phyloP scores from a whole-genome alignment of 2,888 invertebrate genomes.

The Poecilobothrus nobilitatus region DNA sequence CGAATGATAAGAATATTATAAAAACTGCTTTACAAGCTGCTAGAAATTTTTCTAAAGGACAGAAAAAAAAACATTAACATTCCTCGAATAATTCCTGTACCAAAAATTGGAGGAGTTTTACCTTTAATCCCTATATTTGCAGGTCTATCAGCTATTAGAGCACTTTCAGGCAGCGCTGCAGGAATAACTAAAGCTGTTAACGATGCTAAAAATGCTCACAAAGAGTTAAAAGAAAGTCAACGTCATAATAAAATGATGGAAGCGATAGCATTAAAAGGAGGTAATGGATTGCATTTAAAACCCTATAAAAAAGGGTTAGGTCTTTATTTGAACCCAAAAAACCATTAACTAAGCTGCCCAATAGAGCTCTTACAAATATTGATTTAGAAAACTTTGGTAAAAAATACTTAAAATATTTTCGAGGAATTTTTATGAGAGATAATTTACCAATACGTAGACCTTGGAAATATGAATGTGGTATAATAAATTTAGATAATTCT shows the following conservation, averaged over 20 bases:
- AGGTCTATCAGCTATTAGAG: conserved; percentile 32
- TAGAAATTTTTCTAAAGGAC: conserved; percentile 8
- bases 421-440: conserved; percentile 31
- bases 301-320: conserved; percentile 24
- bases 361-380: conserved; percentile 20
- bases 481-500: conserved; percentile 26
- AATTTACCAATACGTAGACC: conserved; percentile 23
- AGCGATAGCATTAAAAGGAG: conserved; percentile 28
- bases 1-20: conserved; percentile 17
- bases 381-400: conserved; percentile 29
- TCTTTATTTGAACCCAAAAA: conserved; percentile 20
- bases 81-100: conserved; percentile 30
- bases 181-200: conserved; percentile 35
- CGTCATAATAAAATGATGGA: conserved; percentile 35
- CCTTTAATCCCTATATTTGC: conserved; percentile 35
- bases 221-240: conserved; percentile 29
- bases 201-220: conserved; percentile 30
- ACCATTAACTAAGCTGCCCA: conserved; percentile 28
- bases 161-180: conserved; percentile 33
- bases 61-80: conserved; percentile 17
- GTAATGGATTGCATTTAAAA: conserved; percentile 31
- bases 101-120: conserved; percentile 32
- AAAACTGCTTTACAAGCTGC: conserved; percentile 19
- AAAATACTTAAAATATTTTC: conserved; percentile 28
- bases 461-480: conserved; percentile 2